Evolutionary conservation across 2,888 invertebrate genomes (phyloP).

Genomic region (Nowickia ferox): DNA sequence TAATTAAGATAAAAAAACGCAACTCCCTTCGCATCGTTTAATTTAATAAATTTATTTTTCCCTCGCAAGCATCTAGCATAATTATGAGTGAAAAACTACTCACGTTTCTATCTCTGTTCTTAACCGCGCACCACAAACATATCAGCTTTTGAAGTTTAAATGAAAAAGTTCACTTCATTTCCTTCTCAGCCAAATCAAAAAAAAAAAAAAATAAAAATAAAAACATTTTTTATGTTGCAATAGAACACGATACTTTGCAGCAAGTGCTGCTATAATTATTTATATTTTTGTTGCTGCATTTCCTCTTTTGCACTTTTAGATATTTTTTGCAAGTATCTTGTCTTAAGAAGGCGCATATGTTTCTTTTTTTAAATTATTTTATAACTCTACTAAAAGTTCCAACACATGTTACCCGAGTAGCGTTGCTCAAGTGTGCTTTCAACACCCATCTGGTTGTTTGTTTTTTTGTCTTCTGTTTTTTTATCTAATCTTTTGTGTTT

Average conservation of each 20-base stretch:
- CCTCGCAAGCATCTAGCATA: too few species aligned
- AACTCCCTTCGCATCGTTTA: too few species aligned
- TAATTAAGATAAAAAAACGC: too few species aligned
- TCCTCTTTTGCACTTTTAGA: slow-evolving; percentile 4
- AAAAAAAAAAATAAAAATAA: not conserved
- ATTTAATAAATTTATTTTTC: too few species aligned
- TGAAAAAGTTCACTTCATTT: not conserved
- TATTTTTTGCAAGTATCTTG: slow-evolving; percentile 30
- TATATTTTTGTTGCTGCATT: slow-evolving; percentile 55
- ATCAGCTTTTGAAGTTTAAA: slow-evolving; percentile 28
- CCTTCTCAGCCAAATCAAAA: slow-evolving; percentile 24
- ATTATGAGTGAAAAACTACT: too few species aligned
- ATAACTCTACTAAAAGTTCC: slow-evolving; percentile 28
- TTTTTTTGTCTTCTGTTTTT: too few species aligned
- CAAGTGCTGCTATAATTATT: slow-evolving; percentile 68
- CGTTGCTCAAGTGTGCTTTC: slow-evolving; percentile 22
- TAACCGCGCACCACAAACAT: slow-evolving; percentile 14
- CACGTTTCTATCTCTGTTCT: too few species aligned
- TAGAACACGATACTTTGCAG: slow-evolving; percentile 58
- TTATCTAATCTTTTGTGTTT: not conserved
- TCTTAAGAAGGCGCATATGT: slow-evolving; percentile 46
- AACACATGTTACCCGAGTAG: slow-evolving; percentile 54
- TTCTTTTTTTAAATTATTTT: slow-evolving; percentile 7
- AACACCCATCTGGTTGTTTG: slow-evolving; percentile 31
- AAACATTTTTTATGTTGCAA: slow-evolving; percentile 42